Evolutionary conservation across 2,888 invertebrate species (phyloP).

Genomic region (Synanthedon tipuliformis): DNA sequence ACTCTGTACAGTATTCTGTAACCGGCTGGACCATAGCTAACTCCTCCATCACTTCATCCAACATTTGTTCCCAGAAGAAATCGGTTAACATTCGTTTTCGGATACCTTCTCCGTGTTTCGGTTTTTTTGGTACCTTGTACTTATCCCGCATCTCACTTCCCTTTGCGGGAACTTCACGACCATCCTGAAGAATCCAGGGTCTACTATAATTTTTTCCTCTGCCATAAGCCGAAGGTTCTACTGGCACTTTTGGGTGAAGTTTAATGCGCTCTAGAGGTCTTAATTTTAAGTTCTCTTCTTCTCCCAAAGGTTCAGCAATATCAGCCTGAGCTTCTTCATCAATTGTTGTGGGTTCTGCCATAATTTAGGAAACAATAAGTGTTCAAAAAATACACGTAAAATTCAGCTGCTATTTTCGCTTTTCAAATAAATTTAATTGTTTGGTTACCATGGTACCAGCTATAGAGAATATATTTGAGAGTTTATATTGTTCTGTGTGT

Average conservation of each 20-base stretch:
- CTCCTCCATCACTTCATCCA: conserved; percentile 62
- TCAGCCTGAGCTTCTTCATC: conserved; percentile 46
- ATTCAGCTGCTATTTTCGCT: too few species aligned
- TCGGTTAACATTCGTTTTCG: conserved; percentile 55
- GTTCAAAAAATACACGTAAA: too few species aligned
- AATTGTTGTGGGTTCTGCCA: conserved; percentile 12
- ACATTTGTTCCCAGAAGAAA: conserved; percentile 64
- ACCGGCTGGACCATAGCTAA: conserved; percentile 40
- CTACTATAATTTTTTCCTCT: conserved; percentile 50
- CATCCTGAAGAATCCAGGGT: conserved; percentile 59
- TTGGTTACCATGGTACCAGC: too few species aligned
- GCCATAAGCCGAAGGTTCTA: conserved; percentile 50
- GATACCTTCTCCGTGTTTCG: conserved; percentile 35
- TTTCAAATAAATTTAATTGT: too few species aligned
- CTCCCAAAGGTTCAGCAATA: conserved; percentile 32
- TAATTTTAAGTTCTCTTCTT: conserved; percentile 38
- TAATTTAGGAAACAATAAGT: too few species aligned
- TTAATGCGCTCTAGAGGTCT: conserved; percentile 46
- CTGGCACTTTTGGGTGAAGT: conserved; percentile 46
- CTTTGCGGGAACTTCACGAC: conserved; percentile 34
- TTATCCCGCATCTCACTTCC: conserved; percentile 53
- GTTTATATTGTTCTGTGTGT: too few species aligned
- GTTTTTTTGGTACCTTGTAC: conserved; percentile 35
- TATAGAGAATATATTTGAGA: too few species aligned
- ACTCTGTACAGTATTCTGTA: conserved; percentile 52